Conservation (phyloP, 2,888 invertebrate genomes). For the Sussaba pulchella region DNA sequence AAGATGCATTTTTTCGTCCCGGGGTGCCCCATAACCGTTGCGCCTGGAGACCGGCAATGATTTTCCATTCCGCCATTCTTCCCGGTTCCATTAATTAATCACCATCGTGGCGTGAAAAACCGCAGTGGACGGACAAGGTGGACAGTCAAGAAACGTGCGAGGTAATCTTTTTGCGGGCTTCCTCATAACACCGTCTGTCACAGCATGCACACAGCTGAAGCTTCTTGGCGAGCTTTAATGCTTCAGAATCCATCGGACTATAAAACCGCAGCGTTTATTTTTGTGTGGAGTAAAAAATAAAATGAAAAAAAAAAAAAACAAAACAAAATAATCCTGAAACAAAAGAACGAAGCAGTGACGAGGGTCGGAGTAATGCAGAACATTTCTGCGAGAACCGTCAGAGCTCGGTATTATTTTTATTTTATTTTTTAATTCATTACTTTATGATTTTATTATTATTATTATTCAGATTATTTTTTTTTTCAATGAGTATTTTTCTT, state of each 20-base stretch:
- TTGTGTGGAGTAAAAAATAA: neutral
- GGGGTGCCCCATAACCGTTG: too few species aligned
- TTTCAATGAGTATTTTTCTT: too few species aligned
- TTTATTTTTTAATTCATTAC: neutral
- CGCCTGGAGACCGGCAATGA: constrained; percentile 2
- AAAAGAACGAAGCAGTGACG: neutral
- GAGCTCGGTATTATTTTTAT: neutral
- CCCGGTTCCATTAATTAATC: neutral
- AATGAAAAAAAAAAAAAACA: neutral
- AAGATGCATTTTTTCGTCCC: too few species aligned
- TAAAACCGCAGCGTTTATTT: constrained; percentile 11
- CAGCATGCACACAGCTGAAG: neutral
- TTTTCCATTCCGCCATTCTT: neutral
- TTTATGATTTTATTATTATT: too few species aligned
- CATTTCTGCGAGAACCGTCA: neutral
- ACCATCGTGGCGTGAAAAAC: neutral
- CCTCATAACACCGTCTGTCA: neutral
- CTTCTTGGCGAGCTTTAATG: neutral
- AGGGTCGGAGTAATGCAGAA: neutral
- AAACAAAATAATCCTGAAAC: neutral
- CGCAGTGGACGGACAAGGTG: neutral
- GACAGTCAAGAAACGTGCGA: neutral
- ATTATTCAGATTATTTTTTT: too few species aligned
- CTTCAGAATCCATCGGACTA: neutral
- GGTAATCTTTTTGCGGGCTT: neutral